Evolutionary conservation across 1,140 invertebrate species (phyloP).

Genomic region (Habropoda laboriosa): DNA sequence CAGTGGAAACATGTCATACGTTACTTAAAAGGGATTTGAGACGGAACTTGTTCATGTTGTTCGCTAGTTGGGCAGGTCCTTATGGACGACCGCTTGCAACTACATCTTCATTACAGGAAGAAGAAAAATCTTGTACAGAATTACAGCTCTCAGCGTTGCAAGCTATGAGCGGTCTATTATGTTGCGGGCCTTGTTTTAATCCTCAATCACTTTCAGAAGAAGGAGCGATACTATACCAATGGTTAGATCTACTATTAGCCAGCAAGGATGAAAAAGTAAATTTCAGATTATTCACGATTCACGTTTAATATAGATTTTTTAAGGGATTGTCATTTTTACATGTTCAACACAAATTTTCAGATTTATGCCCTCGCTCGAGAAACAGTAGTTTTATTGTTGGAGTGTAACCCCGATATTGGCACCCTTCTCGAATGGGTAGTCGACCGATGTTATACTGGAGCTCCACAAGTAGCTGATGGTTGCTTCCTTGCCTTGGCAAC

Average conservation of each 20-base stretch:
- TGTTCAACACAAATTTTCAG: constrained; percentile 80
- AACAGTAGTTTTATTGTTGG: constrained; percentile 95
- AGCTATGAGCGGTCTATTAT: constrained; percentile 96
- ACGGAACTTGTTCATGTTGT: constrained; percentile 93
- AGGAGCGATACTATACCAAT: constrained; percentile 93
- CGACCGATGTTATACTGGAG: constrained; percentile 97
- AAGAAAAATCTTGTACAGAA: constrained; percentile 83
- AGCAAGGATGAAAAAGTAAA: constrained; percentile 94
- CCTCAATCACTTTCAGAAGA: constrained; percentile 92
- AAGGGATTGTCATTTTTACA: background rate
- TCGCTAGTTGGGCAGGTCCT: constrained; percentile 95
- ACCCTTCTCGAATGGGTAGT: constrained; percentile 98
- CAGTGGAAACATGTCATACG: constrained; percentile 93
- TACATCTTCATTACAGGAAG: constrained; percentile 70
- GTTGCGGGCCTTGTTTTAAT: constrained; percentile 97
- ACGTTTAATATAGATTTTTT: background rate
- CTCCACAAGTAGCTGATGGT: constrained; percentile 94
- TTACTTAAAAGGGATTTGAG: constrained; percentile 94
- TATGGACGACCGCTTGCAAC: constrained; percentile 85
- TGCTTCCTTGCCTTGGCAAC: constrained; percentile 97
- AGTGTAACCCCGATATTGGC: constrained; percentile 97
- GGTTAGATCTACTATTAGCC: constrained; percentile 94
- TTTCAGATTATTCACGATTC: constrained; percentile 6
- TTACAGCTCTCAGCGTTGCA: constrained; percentile 88
- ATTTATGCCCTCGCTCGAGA: constrained; percentile 95